Evolutionary conservation across 1,140 invertebrate genomes (phyloP).

Genomic region (Bombus huntii): DNA sequence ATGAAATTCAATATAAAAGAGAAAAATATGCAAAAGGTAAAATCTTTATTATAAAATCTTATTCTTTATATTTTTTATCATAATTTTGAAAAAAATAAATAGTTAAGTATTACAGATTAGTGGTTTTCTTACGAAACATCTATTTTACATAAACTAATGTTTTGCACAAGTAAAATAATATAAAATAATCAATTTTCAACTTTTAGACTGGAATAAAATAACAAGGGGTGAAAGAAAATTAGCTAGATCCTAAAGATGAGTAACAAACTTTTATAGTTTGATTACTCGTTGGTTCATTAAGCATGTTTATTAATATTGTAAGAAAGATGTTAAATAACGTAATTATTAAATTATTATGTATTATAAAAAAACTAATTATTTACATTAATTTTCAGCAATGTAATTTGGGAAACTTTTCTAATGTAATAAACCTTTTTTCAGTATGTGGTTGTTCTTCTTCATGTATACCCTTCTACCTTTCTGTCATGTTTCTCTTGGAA

Average conservation of each 20-base stretch:
- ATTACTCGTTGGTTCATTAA: neutral
- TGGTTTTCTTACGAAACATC: neutral
- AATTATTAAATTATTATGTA: neutral
- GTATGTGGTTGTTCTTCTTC: slow-evolving; percentile 19
- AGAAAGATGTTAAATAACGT: too few relatives aligned
- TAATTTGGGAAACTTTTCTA: slow-evolving; percentile 30
- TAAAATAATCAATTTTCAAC: neutral
- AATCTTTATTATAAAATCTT: neutral
- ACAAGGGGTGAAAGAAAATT: neutral
- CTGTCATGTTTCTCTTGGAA: neutral
- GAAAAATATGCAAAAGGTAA: neutral
- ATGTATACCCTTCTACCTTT: neutral
- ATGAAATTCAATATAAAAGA: neutral
- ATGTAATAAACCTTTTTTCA: slow-evolving; percentile 53
- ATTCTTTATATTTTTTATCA: too few relatives aligned
- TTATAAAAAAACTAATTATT: slow-evolving; percentile 1
- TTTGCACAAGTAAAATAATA: neutral
- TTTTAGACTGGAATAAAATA: neutral
- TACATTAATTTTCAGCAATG: slow-evolving; percentile 36
- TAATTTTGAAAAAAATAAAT: too few relatives aligned
- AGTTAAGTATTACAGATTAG: neutral
- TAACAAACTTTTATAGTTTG: neutral
- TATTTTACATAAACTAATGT: too few relatives aligned
- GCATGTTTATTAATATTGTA: neutral
- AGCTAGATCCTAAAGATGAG: neutral